Percentiles rank a stretch among this genome's conserved stretches.
phyloP scores from a whole-genome alignment of 2,888 invertebrate species.

The Coecobrya sp. region DNA sequence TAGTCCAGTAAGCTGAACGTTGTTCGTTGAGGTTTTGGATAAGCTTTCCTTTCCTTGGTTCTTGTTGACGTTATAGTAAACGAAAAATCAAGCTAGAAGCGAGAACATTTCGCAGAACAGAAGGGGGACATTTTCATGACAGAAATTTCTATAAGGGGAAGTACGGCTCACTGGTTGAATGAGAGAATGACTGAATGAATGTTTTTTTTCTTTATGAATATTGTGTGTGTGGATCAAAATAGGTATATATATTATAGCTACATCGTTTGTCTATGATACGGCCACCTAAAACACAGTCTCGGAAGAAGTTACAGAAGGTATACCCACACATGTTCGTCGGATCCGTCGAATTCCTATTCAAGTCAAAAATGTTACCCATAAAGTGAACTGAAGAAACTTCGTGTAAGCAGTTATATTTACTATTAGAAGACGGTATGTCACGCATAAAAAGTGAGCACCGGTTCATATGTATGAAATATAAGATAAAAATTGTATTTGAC shows the following conservation, averaged over 20 bases:
- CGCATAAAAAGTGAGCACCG: slow-evolving; percentile 42
- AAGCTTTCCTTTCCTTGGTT: slow-evolving; percentile 14
- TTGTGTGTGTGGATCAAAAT: not conserved
- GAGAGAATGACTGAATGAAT: slow-evolving; percentile 71
- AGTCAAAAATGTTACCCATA: slow-evolving; percentile 3
- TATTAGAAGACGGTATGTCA: slow-evolving; percentile 45
- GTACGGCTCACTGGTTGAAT: slow-evolving; percentile 67
- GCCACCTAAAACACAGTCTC: not conserved
- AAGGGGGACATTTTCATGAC: slow-evolving; percentile 64
- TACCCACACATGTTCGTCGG: not conserved
- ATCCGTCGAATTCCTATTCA: slow-evolving; percentile 24
- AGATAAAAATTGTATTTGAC: slow-evolving; percentile 28
- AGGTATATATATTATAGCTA: not conserved
- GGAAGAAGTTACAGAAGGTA: not conserved
- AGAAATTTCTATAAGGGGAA: slow-evolving; percentile 65
- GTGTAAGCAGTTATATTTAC: slow-evolving; percentile 4
- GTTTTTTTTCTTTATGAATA: slow-evolving; percentile 29
- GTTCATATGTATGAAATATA: not conserved
- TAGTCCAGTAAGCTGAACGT: not conserved
- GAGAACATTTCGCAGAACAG: too few relatives aligned
- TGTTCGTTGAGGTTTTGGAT: slow-evolving; percentile 50
- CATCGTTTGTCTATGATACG: not conserved
- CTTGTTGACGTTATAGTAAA: not conserved
- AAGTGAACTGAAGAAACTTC: not conserved
- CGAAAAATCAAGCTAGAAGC: slow-evolving; percentile 38